Evolutionary conservation across 1,140 invertebrate genomes (phyloP).

Genomic region (Aphelinus certus): DNA sequence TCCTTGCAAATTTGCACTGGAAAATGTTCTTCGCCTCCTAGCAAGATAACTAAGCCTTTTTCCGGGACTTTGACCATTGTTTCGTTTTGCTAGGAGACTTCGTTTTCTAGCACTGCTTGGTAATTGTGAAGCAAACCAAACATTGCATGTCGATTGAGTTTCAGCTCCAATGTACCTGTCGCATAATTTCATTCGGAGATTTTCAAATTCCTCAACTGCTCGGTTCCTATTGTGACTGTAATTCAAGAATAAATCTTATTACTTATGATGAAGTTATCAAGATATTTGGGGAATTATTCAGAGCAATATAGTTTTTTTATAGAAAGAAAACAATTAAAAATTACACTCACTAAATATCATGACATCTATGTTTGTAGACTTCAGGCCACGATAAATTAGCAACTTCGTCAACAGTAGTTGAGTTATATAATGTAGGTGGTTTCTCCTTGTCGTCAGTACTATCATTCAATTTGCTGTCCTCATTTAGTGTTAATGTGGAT

Average conservation of each 20-base stretch:
- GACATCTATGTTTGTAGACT: constrained; percentile 67
- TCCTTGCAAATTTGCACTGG: constrained; percentile 65
- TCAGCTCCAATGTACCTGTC: constrained; percentile 73
- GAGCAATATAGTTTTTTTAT: constrained; percentile 12
- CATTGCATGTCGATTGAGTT: constrained; percentile 73
- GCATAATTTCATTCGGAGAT: constrained; percentile 68
- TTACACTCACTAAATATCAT: constrained; percentile 74
- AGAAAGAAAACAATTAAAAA: background rate
- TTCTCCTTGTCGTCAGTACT: background rate
- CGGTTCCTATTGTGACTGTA: constrained; percentile 73
- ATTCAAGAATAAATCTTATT: constrained; percentile 36
- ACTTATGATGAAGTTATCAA: constrained; percentile 3
- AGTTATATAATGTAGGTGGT: constrained; percentile 44
- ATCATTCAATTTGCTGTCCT: constrained; percentile 10
- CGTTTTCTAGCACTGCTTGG: constrained; percentile 69
- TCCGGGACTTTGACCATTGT: constrained; percentile 72
- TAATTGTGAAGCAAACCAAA: constrained; percentile 67
- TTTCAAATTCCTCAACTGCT: constrained; percentile 71
- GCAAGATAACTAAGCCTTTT: constrained; percentile 74
- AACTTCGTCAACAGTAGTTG: constrained; percentile 53
- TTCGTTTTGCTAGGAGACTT: constrained; percentile 65
- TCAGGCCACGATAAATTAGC: constrained; percentile 65
- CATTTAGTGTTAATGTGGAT: background rate
- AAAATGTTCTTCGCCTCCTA: constrained; percentile 72
- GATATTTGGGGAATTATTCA: constrained; percentile 26